phyloP scores from a whole-genome alignment of 1,140 invertebrate species.

The Fopius arisanus region DNA sequence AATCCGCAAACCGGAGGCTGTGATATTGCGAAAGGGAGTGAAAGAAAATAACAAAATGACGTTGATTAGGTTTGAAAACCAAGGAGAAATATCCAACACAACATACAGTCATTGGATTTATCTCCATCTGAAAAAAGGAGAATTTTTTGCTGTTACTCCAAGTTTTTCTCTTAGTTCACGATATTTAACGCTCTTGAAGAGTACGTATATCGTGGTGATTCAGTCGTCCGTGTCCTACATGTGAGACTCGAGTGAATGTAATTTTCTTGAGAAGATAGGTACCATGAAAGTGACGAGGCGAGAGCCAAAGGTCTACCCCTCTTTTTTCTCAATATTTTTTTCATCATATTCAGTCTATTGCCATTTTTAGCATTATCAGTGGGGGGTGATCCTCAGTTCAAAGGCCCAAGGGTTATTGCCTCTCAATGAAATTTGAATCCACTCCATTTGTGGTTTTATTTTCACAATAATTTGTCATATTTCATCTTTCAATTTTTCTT shows the following conservation, averaged over 20 bases:
- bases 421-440: not conserved
- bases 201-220: constrained; percentile 48
- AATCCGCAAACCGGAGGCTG: not conserved
- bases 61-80: constrained; percentile 2
- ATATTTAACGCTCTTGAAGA: too few relatives aligned
- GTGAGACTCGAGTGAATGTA: constrained; percentile 24
- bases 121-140: not conserved
- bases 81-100: not conserved
- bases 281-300: constrained; percentile 13
- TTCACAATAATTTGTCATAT: not conserved
- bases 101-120: not conserved
- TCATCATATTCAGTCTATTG: not conserved
- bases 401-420: not conserved
- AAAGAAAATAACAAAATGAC: constrained; percentile 13
- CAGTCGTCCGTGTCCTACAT: constrained; percentile 57
- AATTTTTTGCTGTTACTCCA: constrained; percentile 35
- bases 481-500: not conserved
- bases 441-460: not conserved
- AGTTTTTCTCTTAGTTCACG: constrained; percentile 33
- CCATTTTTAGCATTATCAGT: not conserved
- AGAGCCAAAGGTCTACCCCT: not conserved
- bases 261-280: not conserved
- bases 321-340: constrained; percentile 1
- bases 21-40: constrained; percentile 3
- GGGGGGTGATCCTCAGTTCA: not conserved